phyloP scores from a whole-genome alignment of 23 tunicate species.

The Ascidia mentula region DNA sequence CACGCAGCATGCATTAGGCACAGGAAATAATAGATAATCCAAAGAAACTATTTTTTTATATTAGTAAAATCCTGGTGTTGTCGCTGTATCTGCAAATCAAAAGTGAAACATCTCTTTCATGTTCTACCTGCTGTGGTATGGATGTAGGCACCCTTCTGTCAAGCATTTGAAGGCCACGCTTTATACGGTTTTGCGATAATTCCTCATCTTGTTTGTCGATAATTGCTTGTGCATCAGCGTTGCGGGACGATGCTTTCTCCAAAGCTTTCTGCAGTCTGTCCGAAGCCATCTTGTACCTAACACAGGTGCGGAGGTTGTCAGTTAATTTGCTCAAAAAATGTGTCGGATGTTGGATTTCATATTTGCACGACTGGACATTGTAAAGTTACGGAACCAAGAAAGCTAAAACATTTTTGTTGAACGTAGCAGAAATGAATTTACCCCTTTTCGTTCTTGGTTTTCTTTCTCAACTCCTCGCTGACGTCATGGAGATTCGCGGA shows the following conservation, averaged over 20 bases:
- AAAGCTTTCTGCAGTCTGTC: conserved; percentile 69
- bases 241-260: conserved; percentile 70
- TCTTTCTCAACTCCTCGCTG: conserved; percentile 46
- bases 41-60: no score
- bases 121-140: background rate
- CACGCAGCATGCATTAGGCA: no score
- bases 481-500: conserved; percentile 12
- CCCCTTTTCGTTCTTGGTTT: conserved; percentile 69
- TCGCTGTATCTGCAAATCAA: no score
- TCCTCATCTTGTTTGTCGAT: conserved; percentile 68
- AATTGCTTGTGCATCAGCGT: conserved; percentile 55
- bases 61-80: no score
- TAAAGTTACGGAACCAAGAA: no score
- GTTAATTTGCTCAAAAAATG: background rate
- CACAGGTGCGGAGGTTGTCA: background rate
- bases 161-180: conserved; percentile 60
- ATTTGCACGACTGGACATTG: no score
- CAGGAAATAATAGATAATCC: no score
- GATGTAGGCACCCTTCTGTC: conserved; percentile 41
- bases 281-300: conserved; percentile 54
- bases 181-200: conserved; percentile 52
- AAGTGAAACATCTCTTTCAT: no score
- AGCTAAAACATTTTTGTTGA: no score
- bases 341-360: background rate
- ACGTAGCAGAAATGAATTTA: background rate